Evolutionary conservation across 2,113 vertebrate species (phyloP).

Genomic region (Bubo blakistoni): DNA sequence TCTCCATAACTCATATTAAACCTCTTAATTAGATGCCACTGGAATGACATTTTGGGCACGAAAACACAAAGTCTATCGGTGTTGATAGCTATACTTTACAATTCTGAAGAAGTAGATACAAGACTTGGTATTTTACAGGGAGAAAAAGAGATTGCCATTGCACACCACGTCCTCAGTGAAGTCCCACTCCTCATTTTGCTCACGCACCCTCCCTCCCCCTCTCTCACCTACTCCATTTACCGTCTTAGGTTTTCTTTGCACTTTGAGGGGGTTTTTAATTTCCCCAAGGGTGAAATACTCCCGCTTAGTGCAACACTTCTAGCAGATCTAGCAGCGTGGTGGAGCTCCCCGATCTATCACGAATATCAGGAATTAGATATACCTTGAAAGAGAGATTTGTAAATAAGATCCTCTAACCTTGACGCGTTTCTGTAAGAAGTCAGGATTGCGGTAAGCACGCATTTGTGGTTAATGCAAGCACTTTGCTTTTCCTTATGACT

Average conservation of each 20-base stretch:
- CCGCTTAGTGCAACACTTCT: background rate
- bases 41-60: background rate
- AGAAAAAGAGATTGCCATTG: background rate
- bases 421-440: background rate
- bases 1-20: background rate
- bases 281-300: background rate
- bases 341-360: background rate
- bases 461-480: background rate
- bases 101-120: background rate
- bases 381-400: background rate
- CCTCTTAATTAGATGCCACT: background rate
- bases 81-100: background rate
- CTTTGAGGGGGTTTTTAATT: background rate
- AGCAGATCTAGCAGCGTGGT: background rate
- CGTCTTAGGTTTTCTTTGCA: background rate
- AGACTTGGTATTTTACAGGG: background rate
- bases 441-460: background rate
- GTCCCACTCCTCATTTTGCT: background rate
- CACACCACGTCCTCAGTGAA: background rate
- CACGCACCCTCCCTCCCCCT: rapidly evolving
- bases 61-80: background rate
- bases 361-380: background rate
- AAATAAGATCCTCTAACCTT: background rate
- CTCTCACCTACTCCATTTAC: background rate
- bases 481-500: background rate